These are phyloP conservation scores for Itoplectis maculator DNA, from an alignment of 2,888 invertebrate genomes.

Conservation along the genomic window DNA sequence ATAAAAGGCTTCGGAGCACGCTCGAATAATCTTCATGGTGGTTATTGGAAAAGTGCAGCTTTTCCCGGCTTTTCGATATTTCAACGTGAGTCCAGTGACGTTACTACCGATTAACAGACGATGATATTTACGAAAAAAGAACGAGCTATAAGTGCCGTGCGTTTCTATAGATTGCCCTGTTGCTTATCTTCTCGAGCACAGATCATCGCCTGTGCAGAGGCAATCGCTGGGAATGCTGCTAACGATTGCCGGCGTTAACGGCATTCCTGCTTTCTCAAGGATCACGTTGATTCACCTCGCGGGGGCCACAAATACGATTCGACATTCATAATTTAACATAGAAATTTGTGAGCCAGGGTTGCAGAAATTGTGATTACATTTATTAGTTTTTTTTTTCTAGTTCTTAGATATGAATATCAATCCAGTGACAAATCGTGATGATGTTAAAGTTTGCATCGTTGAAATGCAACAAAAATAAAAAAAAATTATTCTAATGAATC, in stretches of 20 bases:
- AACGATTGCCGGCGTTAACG: not conserved
- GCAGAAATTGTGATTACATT: not conserved
- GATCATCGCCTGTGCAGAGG: slow-evolving; percentile 1
- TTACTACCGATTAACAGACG: slow-evolving; percentile 56
- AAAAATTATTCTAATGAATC: too few species aligned
- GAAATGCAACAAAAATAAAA: too few species aligned
- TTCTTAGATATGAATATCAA: not conserved
- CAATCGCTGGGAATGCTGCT: too few species aligned
- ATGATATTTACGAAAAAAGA: slow-evolving; percentile 27
- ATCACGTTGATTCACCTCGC: not conserved
- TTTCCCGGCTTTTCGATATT: slow-evolving; percentile 58
- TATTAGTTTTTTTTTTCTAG: not conserved
- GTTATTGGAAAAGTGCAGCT: slow-evolving; percentile 80
- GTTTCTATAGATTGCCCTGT: not conserved
- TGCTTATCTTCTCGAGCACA: not conserved
- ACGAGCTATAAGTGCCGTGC: not conserved
- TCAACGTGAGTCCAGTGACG: slow-evolving; percentile 49
- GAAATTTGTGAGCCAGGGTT: slow-evolving; percentile 17
- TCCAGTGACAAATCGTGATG: not conserved
- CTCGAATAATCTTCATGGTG: slow-evolving; percentile 80
- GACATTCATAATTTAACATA: not conserved
- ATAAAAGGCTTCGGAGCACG: slow-evolving; percentile 80
- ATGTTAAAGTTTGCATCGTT: too few species aligned
- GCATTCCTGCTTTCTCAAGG: not conserved
- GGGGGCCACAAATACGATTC: not conserved